Percentiles rank a stretch among this genome's conserved stretches.
Conservation (phyloP, 2,113 vertebrate species). For the Anoplopoma fimbria region DNA sequence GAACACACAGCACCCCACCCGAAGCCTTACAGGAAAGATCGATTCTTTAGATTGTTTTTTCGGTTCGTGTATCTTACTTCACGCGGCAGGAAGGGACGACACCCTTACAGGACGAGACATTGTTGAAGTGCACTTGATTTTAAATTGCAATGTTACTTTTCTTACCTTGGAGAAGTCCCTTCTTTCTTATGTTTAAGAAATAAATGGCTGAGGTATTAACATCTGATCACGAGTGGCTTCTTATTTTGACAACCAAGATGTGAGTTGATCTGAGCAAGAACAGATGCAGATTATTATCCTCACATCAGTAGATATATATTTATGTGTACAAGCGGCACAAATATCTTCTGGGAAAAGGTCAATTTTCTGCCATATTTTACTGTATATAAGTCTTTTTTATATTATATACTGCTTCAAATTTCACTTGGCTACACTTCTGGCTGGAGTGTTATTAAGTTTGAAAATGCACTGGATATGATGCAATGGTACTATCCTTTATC, state of each 20-base stretch:
- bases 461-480: not conserved
- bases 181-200: constrained; percentile 83
- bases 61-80: constrained; percentile 77
- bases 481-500: not conserved
- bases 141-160: constrained; percentile 81
- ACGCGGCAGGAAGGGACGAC: constrained; percentile 61
- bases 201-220: constrained; percentile 81
- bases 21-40: constrained; percentile 82
- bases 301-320: not conserved
- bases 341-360: no score
- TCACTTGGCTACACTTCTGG: no score
- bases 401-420: not conserved
- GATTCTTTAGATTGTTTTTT: constrained; percentile 70
- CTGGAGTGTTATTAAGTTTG: not conserved
- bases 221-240: constrained; percentile 3
- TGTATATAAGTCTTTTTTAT: not conserved
- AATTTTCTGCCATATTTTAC: not conserved
- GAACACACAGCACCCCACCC: constrained; percentile 78
- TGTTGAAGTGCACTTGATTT: constrained; percentile 86
- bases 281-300: not conserved
- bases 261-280: not conserved
- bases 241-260: not conserved
- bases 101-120: constrained; percentile 68
- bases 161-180: constrained; percentile 78
- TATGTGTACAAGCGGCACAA: no score